These are phyloP conservation scores for Myotis daubentonii DNA, from an alignment of 2,797 vertebrate genomes.

Conservation along the genomic window DNA sequence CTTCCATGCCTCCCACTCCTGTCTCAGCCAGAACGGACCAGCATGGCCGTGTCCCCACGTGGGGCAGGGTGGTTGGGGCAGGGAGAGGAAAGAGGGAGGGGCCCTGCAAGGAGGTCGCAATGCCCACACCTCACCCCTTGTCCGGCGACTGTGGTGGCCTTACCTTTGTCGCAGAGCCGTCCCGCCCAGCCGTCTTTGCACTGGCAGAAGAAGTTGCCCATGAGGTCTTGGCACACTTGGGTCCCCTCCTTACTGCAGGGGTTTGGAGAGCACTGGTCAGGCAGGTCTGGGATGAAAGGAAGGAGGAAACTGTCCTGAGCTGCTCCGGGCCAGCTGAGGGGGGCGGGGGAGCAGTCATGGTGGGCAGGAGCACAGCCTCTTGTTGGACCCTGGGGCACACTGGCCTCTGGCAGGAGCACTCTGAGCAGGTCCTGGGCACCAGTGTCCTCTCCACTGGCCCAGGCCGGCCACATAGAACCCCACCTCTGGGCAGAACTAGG, in stretches of 20 bases:
- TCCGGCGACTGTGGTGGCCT: neutral
- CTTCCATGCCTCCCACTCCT: neutral
- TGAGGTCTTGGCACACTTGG: conserved; percentile 92
- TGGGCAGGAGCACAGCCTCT: neutral
- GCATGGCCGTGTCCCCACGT: neutral
- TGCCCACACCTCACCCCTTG: neutral
- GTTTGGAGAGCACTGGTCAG: conserved; percentile 95
- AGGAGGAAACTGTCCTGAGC: neutral
- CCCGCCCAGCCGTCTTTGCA: conserved; percentile 95
- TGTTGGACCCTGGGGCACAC: neutral
- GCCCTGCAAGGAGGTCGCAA: neutral
- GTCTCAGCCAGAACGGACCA: neutral
- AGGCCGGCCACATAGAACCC: neutral
- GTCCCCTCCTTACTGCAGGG: conserved; percentile 92
- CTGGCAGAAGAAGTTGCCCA: conserved; percentile 93
- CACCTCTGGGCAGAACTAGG: no score
- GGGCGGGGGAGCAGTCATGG: accelerated
- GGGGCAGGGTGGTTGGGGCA: neutral
- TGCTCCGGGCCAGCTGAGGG: neutral
- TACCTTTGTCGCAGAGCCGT: conserved; percentile 92
- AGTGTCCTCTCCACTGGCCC: neutral
- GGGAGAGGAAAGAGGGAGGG: neutral
- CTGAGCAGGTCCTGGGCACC: accelerated
- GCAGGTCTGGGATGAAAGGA: conserved; percentile 89
- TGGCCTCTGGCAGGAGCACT: neutral